Conservation (phyloP, 1,140 invertebrate species). For the Pseudomyrmex flavicornis region DNA sequence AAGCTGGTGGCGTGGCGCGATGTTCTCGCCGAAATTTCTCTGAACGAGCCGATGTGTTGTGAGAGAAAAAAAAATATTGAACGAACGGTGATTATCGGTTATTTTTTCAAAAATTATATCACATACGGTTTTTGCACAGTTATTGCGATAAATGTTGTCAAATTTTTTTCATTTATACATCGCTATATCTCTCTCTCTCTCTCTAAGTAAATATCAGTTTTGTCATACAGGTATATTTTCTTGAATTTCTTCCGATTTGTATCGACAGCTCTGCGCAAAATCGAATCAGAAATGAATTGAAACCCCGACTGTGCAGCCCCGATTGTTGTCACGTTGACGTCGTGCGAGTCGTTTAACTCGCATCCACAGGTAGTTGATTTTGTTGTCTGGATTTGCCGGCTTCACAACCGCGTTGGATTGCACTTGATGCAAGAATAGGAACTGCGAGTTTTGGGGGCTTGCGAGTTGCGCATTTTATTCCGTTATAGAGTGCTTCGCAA, state of each 20-base stretch:
- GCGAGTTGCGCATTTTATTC: conserved; percentile 19
- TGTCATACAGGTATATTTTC: background rate
- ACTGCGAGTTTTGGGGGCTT: conserved; percentile 42
- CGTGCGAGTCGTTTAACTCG: conserved; percentile 75
- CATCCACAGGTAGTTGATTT: conserved; percentile 83
- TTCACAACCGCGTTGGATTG: conserved; percentile 49
- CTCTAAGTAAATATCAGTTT: too few relatives aligned
- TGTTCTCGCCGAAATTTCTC: conserved; percentile 59
- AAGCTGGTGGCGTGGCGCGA: conserved; percentile 37
- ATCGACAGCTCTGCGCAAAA: conserved; percentile 34
- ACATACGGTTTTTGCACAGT: too few relatives aligned
- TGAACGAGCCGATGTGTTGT: conserved; percentile 1
- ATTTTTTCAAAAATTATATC: too few relatives aligned
- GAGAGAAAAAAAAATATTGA: too few relatives aligned
- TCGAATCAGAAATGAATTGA: conserved; percentile 31
- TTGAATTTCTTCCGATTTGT: background rate
- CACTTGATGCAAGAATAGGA: conserved; percentile 52
- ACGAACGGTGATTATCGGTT: too few relatives aligned
- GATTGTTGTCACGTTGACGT: conserved; percentile 27
- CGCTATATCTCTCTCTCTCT: too few relatives aligned
- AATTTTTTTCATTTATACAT: too few relatives aligned
- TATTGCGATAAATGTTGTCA: background rate
- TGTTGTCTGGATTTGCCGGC: conserved; percentile 71
- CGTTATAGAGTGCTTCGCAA: background rate
- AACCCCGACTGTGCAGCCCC: conserved; percentile 50